A percentile compares a stretch with the other conserved stretches of the same genome.
Conservation (phyloP, 2,888 invertebrate genomes). For the Polymixis lichenea region DNA sequence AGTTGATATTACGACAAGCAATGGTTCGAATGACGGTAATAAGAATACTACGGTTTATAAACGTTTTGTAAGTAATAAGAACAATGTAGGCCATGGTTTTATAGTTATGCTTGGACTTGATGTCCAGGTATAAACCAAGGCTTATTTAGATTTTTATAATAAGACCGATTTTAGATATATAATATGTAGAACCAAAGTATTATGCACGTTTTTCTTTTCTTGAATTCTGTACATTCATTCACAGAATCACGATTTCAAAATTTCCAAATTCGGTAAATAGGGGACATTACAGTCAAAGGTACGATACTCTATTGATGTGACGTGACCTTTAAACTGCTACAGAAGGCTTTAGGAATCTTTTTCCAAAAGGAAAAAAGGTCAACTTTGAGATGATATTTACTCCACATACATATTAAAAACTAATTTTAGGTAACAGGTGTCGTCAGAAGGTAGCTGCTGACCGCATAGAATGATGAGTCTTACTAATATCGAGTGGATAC, state of each 20-base stretch:
- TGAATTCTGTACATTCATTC: background rate
- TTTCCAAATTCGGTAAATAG: constrained; percentile 18
- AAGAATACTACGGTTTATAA: too few relatives aligned
- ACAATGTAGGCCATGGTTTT: too few relatives aligned
- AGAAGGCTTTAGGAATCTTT: background rate
- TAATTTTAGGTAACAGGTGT: constrained; percentile 4
- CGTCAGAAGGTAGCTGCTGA: constrained; percentile 6
- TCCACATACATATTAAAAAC: constrained; percentile 36
- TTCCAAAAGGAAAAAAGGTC: constrained; percentile 28
- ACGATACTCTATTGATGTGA: constrained; percentile 35
- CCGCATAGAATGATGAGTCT: constrained; percentile 12
- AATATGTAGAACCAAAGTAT: too few relatives aligned
- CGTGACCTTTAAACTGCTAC: constrained; percentile 23
- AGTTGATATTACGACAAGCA: too few relatives aligned
- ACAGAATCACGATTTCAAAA: constrained; percentile 7
- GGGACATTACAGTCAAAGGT: constrained; percentile 31
- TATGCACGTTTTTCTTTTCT: background rate
- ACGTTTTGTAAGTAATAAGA: too few relatives aligned
- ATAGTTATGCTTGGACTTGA: too few relatives aligned
- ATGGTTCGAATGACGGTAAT: too few relatives aligned
- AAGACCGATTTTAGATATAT: too few relatives aligned
- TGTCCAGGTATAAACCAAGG: too few relatives aligned
- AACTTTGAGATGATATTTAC: constrained; percentile 28
- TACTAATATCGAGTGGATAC: too few relatives aligned
- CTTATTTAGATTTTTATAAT: too few relatives aligned